A percentile compares a stretch with the other conserved stretches of the same genome.
Evolutionary conservation across 1,140 invertebrate species (phyloP).

Genomic region (Cyclargus thomasi): DNA sequence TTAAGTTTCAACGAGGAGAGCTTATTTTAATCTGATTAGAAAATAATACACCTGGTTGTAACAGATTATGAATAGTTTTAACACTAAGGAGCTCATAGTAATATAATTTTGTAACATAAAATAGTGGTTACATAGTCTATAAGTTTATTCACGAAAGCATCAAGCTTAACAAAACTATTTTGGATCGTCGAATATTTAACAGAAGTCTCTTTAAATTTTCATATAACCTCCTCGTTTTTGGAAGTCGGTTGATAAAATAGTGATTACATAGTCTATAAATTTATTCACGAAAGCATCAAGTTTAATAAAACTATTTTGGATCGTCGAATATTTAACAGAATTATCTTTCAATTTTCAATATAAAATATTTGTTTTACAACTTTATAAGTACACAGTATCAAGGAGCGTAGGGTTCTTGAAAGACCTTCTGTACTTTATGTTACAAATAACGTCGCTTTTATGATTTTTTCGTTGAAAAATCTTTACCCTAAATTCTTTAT

Average conservation of each 20-base stretch:
- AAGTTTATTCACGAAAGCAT: too few relatives aligned
- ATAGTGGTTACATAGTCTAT: too few relatives aligned
- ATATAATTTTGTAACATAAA: too few relatives aligned
- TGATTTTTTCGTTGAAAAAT: constrained; percentile 1
- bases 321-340: neutral
- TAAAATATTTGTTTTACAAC: neutral
- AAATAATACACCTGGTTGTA: neutral
- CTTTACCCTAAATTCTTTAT: neutral
- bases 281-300: too few relatives aligned
- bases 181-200: neutral
- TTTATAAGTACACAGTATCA: neutral
- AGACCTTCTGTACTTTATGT: neutral
- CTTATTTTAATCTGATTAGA: neutral
- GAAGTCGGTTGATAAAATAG: too few relatives aligned
- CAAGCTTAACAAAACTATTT: too few relatives aligned
- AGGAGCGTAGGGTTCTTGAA: neutral
- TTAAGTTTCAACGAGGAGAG: neutral
- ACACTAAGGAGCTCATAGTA: neutral
- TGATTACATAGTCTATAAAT: too few relatives aligned
- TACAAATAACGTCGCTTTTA: neutral
- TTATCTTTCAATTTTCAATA: too few relatives aligned
- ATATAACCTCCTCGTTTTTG: too few relatives aligned
- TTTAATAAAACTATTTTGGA: too few relatives aligned
- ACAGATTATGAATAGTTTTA: neutral
- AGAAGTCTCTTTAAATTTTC: neutral